Evolutionary conservation across 2,888 invertebrate genomes (phyloP).

Genomic region (Mallateleia sp.): DNA sequence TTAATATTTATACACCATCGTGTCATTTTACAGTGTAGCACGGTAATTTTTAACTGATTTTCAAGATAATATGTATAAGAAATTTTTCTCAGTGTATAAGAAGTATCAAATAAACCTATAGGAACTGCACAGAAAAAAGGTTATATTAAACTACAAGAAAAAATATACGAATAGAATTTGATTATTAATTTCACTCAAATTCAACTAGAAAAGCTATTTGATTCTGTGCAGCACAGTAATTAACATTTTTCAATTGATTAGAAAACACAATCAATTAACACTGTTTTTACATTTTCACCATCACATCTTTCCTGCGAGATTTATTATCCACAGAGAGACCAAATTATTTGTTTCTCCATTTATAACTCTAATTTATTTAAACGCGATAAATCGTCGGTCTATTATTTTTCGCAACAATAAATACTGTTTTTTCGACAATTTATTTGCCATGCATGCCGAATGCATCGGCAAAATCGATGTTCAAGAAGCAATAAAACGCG

Average conservation of each 20-base stretch:
- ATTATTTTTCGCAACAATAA: conserved; percentile 3
- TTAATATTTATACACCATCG: too few relatives aligned
- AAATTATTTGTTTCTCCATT: conserved; percentile 1
- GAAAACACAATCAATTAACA: conserved; percentile 51
- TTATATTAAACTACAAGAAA: too few relatives aligned
- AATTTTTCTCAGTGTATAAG: too few relatives aligned
- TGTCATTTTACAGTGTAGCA: too few relatives aligned
- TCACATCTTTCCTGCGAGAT: conserved; percentile 17
- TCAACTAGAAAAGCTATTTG: conserved; percentile 43
- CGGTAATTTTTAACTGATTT: too few relatives aligned
- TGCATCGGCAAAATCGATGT: neutral
- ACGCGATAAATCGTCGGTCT: conserved; percentile 6
- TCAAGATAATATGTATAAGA: too few relatives aligned
- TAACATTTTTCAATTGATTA: conserved; percentile 30
- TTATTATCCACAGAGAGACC: neutral
- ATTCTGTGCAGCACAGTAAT: conserved; percentile 5
- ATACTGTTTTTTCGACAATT: conserved; percentile 5
- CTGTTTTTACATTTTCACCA: conserved; percentile 18
- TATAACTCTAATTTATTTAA: neutral
- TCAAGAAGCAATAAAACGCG: conserved; percentile 8
- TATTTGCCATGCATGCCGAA: neutral
- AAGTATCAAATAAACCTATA: too few relatives aligned
- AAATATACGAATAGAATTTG: conserved; percentile 46
- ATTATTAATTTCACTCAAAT: conserved; percentile 53
- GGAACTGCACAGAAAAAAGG: too few relatives aligned